Conservation (phyloP, 2,797 vertebrate species). For the Sebastes jordani region DNA sequence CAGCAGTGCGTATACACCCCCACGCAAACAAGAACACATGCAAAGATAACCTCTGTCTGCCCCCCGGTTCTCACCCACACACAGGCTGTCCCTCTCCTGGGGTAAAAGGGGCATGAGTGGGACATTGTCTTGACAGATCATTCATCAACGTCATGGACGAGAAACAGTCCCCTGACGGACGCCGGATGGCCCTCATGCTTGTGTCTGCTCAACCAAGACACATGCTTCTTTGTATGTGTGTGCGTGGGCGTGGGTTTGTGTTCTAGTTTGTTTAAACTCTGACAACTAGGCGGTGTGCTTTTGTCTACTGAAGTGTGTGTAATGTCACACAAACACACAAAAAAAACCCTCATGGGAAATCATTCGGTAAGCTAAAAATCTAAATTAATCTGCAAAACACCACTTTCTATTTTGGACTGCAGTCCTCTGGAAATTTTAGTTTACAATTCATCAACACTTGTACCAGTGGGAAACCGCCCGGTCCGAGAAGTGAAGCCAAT, state of each 20-base stretch:
- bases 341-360: not conserved
- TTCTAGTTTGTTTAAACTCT: conserved; percentile 48
- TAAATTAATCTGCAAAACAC: not conserved
- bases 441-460: not conserved
- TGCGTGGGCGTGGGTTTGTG: not conserved
- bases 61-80: not conserved
- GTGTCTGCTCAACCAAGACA: conserved; percentile 48
- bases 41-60: conserved; percentile 47
- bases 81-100: conserved; percentile 58
- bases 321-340: not conserved
- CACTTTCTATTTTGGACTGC: not conserved
- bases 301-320: conserved; percentile 10
- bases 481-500: too few relatives aligned
- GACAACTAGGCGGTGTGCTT: conserved; percentile 11
- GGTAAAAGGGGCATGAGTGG: conserved; percentile 69
- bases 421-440: not conserved
- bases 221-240: conserved; percentile 42
- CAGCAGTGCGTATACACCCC: conserved; percentile 33
- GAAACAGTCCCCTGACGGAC: conserved; percentile 65
- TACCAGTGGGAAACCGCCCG: not conserved
- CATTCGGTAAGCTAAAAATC: not conserved
- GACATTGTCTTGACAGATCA: conserved; percentile 76
- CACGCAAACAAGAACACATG: conserved; percentile 40
- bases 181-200: conserved; percentile 55
- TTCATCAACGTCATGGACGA: conserved; percentile 82